Base-by-base conservation (phyloP, 2,888 invertebrate genomes). In the Chymomyza caudatula region DNA sequence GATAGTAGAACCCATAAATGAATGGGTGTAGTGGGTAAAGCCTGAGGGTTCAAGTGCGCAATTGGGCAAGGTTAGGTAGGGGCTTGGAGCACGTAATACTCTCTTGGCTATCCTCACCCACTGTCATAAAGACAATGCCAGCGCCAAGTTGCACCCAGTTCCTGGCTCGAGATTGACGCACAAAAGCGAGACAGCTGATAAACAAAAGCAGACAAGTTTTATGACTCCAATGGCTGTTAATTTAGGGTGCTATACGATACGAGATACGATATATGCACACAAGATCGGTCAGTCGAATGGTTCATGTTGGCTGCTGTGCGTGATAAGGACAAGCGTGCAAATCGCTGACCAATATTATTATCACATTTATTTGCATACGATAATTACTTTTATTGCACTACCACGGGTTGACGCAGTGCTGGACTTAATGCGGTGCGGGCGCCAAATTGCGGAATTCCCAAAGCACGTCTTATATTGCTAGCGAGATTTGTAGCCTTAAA, bases 331-430 rank as follows among this genome's bases (percentile, higher is more conserved):
- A 63, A 58, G 53, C 53, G 58, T 60, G 73, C 55, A 65, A 71
- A 69, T 22, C 64, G 63, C 56, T 65, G 57, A 59, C 59, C 61
- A 65, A 62, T 53, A 57, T 54, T 63, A 3, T 75, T 75, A 11
- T 11, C 29, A 69, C 78, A 79, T 78, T 83, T 76, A 77, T 81
- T 76, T 78, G 74, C 74, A 76, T 63, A 71, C 73, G 79, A 81
- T 79, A 85, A 83, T 77, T 81, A n/a, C n/a, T 63, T 83, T 85
- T 77, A 83, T 83, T 76, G 74, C 70, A 66, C 57, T 66, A 66
- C 70, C 23, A 29, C 49, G 19, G 29, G 23, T n/a, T n/a, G n/a
- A n/a, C n/a, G n/a, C n/a, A n/a, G n/a, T n/a, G n/a, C n/a, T n/a
- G n/a, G n/a, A n/a, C n/a, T n/a, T n/a, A n/a, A n/a, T n/a, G n/a